phyloP scores from a whole-genome alignment of 2,797 vertebrate genomes.

The Megalops cyprinoides region DNA sequence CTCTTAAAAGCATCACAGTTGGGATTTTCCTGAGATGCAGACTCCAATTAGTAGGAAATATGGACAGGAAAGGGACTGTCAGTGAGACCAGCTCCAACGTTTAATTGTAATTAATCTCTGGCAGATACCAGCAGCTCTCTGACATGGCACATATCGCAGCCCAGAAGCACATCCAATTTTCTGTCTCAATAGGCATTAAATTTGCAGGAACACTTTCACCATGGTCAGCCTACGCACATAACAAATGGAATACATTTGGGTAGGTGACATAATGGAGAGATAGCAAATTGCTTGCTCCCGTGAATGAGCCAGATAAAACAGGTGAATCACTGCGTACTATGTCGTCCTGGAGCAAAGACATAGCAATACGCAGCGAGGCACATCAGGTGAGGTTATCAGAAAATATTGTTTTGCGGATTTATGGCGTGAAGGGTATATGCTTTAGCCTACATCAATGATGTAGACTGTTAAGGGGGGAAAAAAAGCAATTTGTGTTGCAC shows the following conservation, averaged over 20 bases:
- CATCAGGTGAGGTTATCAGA: constrained; percentile 33
- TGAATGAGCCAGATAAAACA: constrained; percentile 26
- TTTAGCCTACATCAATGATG: not conserved
- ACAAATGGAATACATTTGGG: constrained; percentile 68
- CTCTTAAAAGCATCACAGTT: not conserved
- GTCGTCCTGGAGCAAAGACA: constrained; percentile 38
- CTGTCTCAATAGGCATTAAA: constrained; percentile 76
- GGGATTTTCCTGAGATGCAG: constrained; percentile 45
- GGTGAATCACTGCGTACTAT: constrained; percentile 31
- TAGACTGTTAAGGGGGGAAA: not conserved
- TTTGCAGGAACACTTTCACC: constrained; percentile 72
- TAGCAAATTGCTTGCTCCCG: constrained; percentile 59
- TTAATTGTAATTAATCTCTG: constrained; percentile 74
- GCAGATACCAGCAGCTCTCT: constrained; percentile 63
- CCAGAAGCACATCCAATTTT: constrained; percentile 73
- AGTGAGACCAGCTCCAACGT: constrained; percentile 53
- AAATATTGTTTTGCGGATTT: not conserved
- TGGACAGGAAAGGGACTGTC: constrained; percentile 62
- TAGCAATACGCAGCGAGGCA: constrained; percentile 43
- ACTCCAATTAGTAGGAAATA: constrained; percentile 70
- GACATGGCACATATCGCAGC: constrained; percentile 56
- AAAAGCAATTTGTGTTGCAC: not conserved
- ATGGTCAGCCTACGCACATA: constrained; percentile 62
- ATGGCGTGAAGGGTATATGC: not conserved
- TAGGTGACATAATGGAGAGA: constrained; percentile 62